Base-by-base conservation (phyloP, 2,113 vertebrate genomes). In the Isichthys henryi region DNA sequence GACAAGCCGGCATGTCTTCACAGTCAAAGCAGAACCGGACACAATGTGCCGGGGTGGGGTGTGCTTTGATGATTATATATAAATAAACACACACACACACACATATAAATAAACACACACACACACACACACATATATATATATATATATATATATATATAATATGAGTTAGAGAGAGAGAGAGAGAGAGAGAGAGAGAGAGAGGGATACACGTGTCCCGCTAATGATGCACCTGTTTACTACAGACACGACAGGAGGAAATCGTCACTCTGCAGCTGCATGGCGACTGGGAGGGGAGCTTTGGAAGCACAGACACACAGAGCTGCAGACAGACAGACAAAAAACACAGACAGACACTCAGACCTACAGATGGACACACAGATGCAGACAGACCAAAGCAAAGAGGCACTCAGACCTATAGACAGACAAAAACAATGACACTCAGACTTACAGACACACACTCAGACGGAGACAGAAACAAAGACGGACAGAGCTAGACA, bases 161-260 rank as follows among this genome's bases (percentile, higher is more conserved):
- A 1, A n/a, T n/a, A n/a, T n/a, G n/a, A n/a, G n/a, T n/a, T n/a
- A n/a, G 39, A 1, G 39, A 39, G 39, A 39, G 74, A 77, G 27
- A 31, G 70, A 39, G 66, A 39, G 74, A 43, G 39, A 1, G 39
- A 39, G 39, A 39, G 74, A 77, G 27, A 31, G 70, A 39, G 66
- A 39, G 74, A 43, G 74, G 35, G 35, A 2, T 7, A 43, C 62
- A 80, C 15, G 13, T 80, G 74, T 80, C 43, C 74, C 13, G 5
- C 31, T 77, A 77, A 77, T 77, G 70, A 39, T 77, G 70, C 74
- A 80, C 74, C 74, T 80, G 74, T 43, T 80, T 80, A 80, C 74
- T 80, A 80, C 31, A 80, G 74, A 80, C 35, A 43, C 2, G 35
- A 19, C 74, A 43, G 35, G 31, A 19, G 35, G 1, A 80, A 43